These are phyloP conservation scores for Sciurus niger DNA, from an alignment of 2,113 vertebrate genomes.

Conservation along the genomic window DNA sequence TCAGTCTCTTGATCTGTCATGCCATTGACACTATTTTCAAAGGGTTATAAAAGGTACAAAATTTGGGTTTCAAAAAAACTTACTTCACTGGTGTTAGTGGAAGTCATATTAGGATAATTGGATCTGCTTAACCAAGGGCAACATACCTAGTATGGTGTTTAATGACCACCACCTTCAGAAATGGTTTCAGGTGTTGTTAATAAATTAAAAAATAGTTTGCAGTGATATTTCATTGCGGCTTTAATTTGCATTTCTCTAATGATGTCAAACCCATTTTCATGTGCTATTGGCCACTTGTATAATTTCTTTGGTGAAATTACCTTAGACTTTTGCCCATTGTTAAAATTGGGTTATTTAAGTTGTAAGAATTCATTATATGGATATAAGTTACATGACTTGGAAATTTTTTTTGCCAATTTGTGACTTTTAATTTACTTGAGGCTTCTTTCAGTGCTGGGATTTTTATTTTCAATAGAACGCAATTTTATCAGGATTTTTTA, in stretches of 20 bases:
- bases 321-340: neutral
- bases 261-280: neutral
- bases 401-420: neutral
- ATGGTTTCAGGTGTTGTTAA: neutral
- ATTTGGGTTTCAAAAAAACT: slow-evolving; percentile 64
- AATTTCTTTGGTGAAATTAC: neutral
- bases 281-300: neutral
- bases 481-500: neutral
- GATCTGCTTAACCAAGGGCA: neutral
- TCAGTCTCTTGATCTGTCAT: neutral
- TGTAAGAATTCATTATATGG: neutral
- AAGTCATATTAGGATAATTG: neutral
- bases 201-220: neutral
- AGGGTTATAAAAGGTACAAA: neutral
- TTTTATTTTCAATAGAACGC: neutral
- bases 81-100: neutral
- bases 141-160: neutral
- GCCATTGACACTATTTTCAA: neutral
- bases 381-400: neutral
- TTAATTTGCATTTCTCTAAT: neutral
- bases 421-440: neutral
- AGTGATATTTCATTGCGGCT: neutral
- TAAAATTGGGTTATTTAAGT: neutral
- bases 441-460: neutral
- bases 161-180: slow-evolving; percentile 28